Conservation (phyloP, 2,888 invertebrate genomes). For the Abscondita cerata region DNA sequence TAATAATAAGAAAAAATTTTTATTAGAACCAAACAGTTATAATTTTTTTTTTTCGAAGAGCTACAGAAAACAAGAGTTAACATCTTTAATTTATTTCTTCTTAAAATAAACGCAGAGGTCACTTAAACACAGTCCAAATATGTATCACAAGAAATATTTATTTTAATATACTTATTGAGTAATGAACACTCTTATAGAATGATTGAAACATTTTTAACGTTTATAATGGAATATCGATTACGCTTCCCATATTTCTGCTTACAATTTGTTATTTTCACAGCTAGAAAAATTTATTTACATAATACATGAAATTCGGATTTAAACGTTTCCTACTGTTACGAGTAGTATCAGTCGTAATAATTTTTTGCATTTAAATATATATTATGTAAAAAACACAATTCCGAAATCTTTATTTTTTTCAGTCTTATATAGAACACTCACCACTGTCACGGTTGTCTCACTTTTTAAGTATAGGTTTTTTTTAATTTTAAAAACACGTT, state of each 20-base stretch:
- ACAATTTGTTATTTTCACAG: conserved; percentile 48
- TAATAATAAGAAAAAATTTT: no score
- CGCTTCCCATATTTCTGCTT: neutral
- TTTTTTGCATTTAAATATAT: neutral
- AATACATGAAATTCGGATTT: conserved; percentile 27
- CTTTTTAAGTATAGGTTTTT: no score
- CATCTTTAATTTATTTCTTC: no score
- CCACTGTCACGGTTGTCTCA: no score
- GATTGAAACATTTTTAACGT: conserved; percentile 25
- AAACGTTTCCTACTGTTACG: conserved; percentile 7
- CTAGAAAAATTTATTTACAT: conserved; percentile 45
- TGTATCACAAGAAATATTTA: conserved; percentile 12
- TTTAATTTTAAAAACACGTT: conserved; percentile 8
- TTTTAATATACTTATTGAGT: conserved; percentile 17
- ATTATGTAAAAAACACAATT: neutral
- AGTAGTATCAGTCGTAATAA: conserved; percentile 11
- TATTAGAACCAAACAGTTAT: no score
- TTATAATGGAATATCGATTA: conserved; percentile 19
- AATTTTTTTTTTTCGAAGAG: no score
- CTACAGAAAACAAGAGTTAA: no score
- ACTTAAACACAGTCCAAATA: neutral
- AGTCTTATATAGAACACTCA: no score
- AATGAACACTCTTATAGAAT: conserved; percentile 30
- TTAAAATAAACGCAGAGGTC: no score
- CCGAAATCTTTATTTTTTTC: neutral